These are phyloP conservation scores for Euwallacea fornicatus DNA, from an alignment of 1,140 invertebrate species.

Conservation along the genomic window DNA sequence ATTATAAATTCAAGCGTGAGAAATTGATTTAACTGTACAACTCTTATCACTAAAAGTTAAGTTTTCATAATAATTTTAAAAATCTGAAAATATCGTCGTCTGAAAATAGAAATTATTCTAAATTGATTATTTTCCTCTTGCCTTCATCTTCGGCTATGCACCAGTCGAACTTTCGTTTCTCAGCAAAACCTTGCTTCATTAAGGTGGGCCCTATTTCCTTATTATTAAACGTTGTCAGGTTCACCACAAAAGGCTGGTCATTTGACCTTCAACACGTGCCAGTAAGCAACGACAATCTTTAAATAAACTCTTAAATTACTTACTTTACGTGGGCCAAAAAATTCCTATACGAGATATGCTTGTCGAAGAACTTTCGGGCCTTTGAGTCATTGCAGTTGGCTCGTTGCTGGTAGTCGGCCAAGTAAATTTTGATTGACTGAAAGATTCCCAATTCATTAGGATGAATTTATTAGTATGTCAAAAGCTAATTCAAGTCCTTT, in stretches of 20 bases:
- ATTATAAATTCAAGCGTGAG: too few relatives aligned
- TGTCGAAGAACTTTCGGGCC: constrained; percentile 31
- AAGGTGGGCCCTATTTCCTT: constrained; percentile 30
- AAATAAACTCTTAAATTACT: constrained; percentile 6
- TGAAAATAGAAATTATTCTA: neutral
- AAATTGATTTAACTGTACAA: too few relatives aligned
- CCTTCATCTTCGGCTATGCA: neutral
- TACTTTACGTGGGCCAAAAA: constrained; percentile 29
- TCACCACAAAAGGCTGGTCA: constrained; percentile 21
- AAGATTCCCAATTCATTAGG: neutral
- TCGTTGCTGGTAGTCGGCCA: constrained; percentile 30
- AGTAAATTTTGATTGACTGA: constrained; percentile 24
- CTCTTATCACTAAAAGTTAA: too few relatives aligned
- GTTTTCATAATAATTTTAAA: too few relatives aligned
- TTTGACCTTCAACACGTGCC: constrained; percentile 7
- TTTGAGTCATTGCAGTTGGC: constrained; percentile 16
- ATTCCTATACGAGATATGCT: constrained; percentile 21
- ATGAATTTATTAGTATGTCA: neutral
- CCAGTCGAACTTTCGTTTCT: constrained; percentile 5
- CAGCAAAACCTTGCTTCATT: constrained; percentile 23
- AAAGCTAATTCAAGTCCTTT: neutral
- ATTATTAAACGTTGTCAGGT: constrained; percentile 15
- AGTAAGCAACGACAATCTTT: neutral
- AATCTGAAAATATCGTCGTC: too few relatives aligned
- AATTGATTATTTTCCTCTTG: neutral